Percentiles rank a stretch among this genome's conserved stretches.
Evolutionary conservation across 2,888 invertebrate species (phyloP).

Genomic region (Acrocera orbiculus): DNA sequence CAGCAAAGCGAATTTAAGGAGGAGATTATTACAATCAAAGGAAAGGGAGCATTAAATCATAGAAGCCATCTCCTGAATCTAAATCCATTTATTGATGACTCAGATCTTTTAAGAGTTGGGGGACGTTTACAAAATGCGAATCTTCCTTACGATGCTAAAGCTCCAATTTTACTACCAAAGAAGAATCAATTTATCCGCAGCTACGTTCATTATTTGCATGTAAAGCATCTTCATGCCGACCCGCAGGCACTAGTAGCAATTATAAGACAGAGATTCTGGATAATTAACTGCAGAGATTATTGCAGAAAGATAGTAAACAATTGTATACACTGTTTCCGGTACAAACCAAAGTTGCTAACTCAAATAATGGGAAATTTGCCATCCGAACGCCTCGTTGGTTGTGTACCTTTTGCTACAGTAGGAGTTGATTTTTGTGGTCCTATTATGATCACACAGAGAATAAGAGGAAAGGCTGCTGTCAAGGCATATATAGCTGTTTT

Average conservation of each 20-base stretch:
- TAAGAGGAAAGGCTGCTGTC: constrained; percentile 3
- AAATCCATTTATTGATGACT: constrained; percentile 12
- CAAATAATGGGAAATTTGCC: constrained; percentile 12
- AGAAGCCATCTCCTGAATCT: no score
- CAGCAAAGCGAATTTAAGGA: background rate
- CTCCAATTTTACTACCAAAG: constrained; percentile 16
- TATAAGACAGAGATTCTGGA: constrained; percentile 9
- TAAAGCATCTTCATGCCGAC: no score
- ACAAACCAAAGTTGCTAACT: constrained; percentile 6
- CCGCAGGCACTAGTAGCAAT: no score
- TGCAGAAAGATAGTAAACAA: constrained; percentile 7
- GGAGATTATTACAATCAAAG: background rate
- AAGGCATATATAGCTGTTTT: background rate
- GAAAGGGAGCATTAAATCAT: no score
- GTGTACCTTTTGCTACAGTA: no score
- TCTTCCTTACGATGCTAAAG: constrained; percentile 13
- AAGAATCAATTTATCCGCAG: constrained; percentile 7
- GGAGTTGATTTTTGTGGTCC: background rate
- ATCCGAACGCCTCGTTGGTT: no score
- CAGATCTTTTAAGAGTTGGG: constrained; percentile 16
- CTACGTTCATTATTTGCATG: constrained; percentile 4
- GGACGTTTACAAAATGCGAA: constrained; percentile 14
- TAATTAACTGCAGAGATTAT: constrained; percentile 7
- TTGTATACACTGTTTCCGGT: constrained; percentile 9
- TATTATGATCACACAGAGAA: background rate